Base-by-base conservation (phyloP, 2,888 invertebrate species). In the Eretmocerus hayati region DNA sequence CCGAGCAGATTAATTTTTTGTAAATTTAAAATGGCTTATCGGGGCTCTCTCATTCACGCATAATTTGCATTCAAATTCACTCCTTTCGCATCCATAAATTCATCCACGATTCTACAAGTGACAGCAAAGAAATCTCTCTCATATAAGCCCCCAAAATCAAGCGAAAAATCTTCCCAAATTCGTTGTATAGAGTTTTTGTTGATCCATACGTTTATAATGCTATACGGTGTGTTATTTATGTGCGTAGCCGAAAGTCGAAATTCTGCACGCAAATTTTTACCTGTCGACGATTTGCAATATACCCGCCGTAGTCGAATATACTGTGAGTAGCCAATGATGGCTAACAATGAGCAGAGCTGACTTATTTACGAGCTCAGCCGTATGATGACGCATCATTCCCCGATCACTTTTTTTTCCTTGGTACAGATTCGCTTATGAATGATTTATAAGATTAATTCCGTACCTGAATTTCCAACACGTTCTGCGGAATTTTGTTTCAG, bases 331-430 rank as follows among this genome's bases (percentile, higher is more conserved):
- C n/a, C n/a, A n/a, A n/a, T n/a, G n/a, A n/a, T 49, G 51, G 46
- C 52, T 54, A 52, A 54, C 52, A 54, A 54, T 52, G 52, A 48
- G 46, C 35, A 22, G 30, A n/a, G 11, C 21, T 18, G 40, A 46
- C 62, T 62, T 63, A 66, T 64, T 62, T 63, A 66, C 59, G 62
- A 65, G 63, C 64, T 66, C 62, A 63, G 59, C 58, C 57, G 46
- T 16, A 53, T 40, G 58, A 56, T 59, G 58, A 56, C n/a, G n/a
- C n/a, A n/a, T n/a, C n/a, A n/a, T n/a, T n/a, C n/a, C n/a, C n/a
- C n/a, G n/a, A n/a, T n/a, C n/a, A n/a, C n/a, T n/a, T n/a, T n/a
- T n/a, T n/a, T n/a, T n/a, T n/a, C n/a, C n/a, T n/a, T n/a, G n/a
- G n/a, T n/a, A n/a, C n/a, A n/a, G n/a, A n/a, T n/a, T n/a, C n/a